Evolutionary conservation across 2,113 vertebrate genomes (phyloP), one percentile per base, ranked within the genome.

Genomic region (Istiophorus platypterus): DNA sequence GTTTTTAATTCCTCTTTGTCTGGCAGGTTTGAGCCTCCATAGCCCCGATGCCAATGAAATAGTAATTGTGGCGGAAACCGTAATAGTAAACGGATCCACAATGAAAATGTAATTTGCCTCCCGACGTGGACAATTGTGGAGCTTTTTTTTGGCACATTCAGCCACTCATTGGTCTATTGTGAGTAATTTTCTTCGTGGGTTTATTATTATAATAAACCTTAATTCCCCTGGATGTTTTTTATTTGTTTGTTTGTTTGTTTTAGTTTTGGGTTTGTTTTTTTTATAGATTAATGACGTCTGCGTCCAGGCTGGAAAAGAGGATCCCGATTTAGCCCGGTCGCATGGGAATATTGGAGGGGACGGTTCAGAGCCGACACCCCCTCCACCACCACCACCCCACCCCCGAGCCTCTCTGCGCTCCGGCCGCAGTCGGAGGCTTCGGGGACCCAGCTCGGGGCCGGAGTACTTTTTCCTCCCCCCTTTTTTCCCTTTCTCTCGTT

Each of bases 341-440:
- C 83, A 62, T 39, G 80, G 86, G 89, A 75, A 64, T 76, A 78
- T 71, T 18, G 54, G 56, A 73, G 78, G 85, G 87, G 89, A 63
- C 31, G 91, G 84, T 66, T 82, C 67, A 66, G 26, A 74, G 42
- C 78, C 67, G 76, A 1, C 58, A 66, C 52, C 81, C 31, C 72
- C 74, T 80, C 65, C 41, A 57, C 82, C 79, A n/a, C n/a, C n/a
- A n/a, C n/a, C n/a, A n/a, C n/a, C n/a, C n/a, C n/a, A n/a, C n/a
- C n/a, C n/a, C n/a, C n/a, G n/a, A n/a, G n/a, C 49, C 72, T n/a
- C 66, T 45, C 51, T 63, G 51, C 72, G 31, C 70, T 76, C 74
- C 61, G 5, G 37, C 67, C 22, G 37, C 66, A 39, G 22, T 57
- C 72, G 66, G 47, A 69, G 4, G 73, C 82, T 69, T 74, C 64